phyloP scores from a whole-genome alignment of 2,113 vertebrate species.

The Tauraco erythrolophus region DNA sequence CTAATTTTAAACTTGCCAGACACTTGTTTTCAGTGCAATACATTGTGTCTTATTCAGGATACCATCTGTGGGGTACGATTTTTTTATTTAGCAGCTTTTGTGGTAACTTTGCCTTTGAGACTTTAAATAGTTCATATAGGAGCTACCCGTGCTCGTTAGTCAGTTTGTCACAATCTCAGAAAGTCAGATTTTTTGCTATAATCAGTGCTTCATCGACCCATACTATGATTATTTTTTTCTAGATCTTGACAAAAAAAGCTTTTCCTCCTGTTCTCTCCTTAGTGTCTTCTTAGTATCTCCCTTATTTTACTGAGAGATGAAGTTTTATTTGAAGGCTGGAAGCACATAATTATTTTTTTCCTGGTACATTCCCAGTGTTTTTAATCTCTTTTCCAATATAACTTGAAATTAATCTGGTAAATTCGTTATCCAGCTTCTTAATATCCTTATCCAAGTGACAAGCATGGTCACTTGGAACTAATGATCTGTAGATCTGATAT shows the following conservation, averaged over 20 bases:
- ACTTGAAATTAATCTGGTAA: neutral
- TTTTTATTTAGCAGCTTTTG: neutral
- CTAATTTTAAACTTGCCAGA: neutral
- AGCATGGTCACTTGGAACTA: neutral
- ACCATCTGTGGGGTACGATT: neutral
- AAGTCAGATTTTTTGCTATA: neutral
- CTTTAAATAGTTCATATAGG: neutral
- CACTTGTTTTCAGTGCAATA: neutral
- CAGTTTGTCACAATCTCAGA: neutral
- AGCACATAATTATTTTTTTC: neutral
- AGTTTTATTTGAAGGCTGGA: conserved; percentile 18
- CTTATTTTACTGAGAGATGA: neutral
- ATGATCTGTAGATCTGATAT: neutral
- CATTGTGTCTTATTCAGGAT: neutral
- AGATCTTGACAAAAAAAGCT: neutral
- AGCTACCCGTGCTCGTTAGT: neutral
- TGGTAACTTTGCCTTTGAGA: neutral
- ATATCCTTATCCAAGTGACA: neutral
- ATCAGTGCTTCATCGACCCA: neutral
- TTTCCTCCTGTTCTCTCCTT: neutral
- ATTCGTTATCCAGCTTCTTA: neutral
- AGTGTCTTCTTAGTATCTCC: neutral
- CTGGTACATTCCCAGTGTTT: neutral
- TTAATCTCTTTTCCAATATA: neutral
- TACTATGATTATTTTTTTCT: neutral